Evolutionary conservation across 2,888 invertebrate genomes (phyloP), one percentile per base, ranked within the genome.

Genomic region (Parascotia fuliginaria): DNA sequence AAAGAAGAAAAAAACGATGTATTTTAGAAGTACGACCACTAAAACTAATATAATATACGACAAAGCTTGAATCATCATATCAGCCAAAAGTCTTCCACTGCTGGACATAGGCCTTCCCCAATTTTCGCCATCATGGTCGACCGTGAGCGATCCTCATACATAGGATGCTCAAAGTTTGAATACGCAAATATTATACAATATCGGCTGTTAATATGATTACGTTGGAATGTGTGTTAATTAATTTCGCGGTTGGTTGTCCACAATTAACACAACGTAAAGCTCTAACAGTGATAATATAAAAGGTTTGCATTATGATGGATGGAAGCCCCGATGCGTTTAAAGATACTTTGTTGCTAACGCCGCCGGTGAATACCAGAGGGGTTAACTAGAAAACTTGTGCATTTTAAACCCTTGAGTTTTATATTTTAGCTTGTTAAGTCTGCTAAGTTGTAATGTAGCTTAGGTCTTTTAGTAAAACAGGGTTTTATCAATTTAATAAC

Each of bases 241-340:
- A 67, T 68, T 48, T 65, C 32, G 48, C 42, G 50, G 66, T 33
- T 39, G 50, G n/a, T 19, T 54, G 39, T 61, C 40, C 46, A 51
- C 51, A 50, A 16, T 46, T 52, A 57, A 46, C 43, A 56, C 24
- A n/a, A n/a, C n/a, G n/a, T n/a, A n/a, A n/a, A n/a, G n/a, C n/a
- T n/a, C n/a, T n/a, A n/a, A n/a, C n/a, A n/a, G 56, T 45, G 55
- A 61, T 59, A 65, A 61, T n/a, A 65, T 66, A 61, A 54, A 68
- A 29, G 29, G 56, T 47, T 58, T 45, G 16, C 38, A 31, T 61
- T 52, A 67, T 60, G 42, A 67, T 27, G 42, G 68, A 38, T 55
- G 55, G 65, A 52, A 55, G 55, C 24, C 38, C 37, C 27, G 36
- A 36, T 39, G 28, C 37, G 50, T 50, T 44, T 41, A 54, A 42